Evolutionary conservation across 2,888 invertebrate species (phyloP), one percentile per base, ranked within the genome.

Genomic region (Drosophila gaucha): DNA sequence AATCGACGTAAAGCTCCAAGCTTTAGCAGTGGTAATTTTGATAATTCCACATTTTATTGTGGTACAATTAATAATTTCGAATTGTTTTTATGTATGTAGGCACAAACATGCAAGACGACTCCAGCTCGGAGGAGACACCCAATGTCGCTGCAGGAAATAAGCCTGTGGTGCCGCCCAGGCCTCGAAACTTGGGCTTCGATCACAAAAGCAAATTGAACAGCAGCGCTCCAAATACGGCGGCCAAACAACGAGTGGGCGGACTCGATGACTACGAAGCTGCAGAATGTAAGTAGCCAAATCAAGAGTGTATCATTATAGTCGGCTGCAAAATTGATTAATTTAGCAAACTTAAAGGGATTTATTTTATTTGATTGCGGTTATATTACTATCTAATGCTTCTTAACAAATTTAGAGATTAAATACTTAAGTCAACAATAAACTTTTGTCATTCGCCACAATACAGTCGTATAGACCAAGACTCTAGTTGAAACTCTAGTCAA

Each of bases 71-170:
- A 20, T 14, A 12, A 57, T 22, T 3, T 16, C 10, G 18, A n/a
- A 49, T 20, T 6, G 18, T 6, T 1, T 26, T 10, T 28, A 5
- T 31, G 8, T 12, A 4, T n/a, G 1, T 16, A 83, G 78, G 78
- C 70, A 79, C 84, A 14, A 77, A 84, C 9, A 71, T 88, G 41
- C 95, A 95, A 75, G 96, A 96, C 90, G 96, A 96, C 91, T 96
- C 96, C 47, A 96, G 96, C 80, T 96, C 96, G 0, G 96, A 96
- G 89, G 95, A 95, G 80, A 93, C 90, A 20, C 90, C 89, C 46
- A 90, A 88, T 44, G 87, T 84, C 38, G 86, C 86, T 35, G 86
- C 78, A 41, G 87, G 76, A 43, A 92, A 91, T 52, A 94, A 94
- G 83, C 94, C 94, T 2, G 93, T 93, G 18, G 93, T 94, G 55